phyloP scores from a whole-genome alignment of 2,797 vertebrate genomes.

The Melanotaenia trifasciata region DNA sequence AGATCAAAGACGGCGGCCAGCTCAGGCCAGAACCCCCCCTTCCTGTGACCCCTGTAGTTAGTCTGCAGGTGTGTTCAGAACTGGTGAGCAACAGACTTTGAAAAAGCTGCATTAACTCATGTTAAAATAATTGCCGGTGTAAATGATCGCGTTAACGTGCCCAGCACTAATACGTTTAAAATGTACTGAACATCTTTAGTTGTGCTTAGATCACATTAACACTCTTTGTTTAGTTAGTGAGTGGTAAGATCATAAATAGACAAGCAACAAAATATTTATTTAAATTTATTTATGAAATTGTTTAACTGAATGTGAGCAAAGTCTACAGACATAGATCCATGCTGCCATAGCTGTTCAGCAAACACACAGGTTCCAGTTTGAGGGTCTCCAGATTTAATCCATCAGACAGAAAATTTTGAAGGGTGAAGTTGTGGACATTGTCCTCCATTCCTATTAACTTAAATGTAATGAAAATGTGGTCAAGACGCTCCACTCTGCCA shows the following conservation, averaged over 20 bases:
- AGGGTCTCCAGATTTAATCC: no score
- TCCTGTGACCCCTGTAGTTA: no score
- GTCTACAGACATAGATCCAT: background rate
- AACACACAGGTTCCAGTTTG: background rate
- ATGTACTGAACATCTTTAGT: no score
- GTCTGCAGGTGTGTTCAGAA: no score
- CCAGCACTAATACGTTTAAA: no score
- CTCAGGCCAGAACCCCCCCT: no score
- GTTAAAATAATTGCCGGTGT: no score
- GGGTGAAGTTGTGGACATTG: background rate
- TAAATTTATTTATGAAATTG: background rate
- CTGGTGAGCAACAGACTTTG: no score
- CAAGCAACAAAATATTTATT: background rate
- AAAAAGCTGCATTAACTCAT: no score
- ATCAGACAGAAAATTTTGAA: background rate
- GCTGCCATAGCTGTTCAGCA: background rate
- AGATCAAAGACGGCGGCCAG: no score
- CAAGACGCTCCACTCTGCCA: background rate
- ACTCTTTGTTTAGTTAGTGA: background rate
- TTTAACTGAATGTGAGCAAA: background rate
- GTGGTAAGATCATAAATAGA: background rate
- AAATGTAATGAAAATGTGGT: background rate
- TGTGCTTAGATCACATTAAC: no score
- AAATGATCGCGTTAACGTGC: no score
- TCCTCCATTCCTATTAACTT: background rate